Conservation (phyloP, 2,888 invertebrate species). For the Nomada flava region DNA sequence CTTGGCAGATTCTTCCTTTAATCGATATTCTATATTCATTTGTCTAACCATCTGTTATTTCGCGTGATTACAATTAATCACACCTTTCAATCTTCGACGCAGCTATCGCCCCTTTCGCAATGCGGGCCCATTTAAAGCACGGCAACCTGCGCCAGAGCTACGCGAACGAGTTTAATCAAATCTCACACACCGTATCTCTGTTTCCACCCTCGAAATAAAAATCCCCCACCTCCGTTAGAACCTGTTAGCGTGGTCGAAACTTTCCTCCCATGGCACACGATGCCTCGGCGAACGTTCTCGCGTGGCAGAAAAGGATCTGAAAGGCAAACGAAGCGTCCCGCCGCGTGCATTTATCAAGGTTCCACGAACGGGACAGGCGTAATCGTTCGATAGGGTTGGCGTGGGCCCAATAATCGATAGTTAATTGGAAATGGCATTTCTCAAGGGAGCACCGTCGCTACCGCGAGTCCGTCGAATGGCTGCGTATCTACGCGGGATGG, state of each 20-base stretch:
- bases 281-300: neutral
- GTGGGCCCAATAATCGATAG: slow-evolving; percentile 71
- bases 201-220: neutral
- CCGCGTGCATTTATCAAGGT: slow-evolving; percentile 57
- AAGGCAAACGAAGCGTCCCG: slow-evolving; percentile 37
- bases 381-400: slow-evolving; percentile 56
- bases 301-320: neutral
- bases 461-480: slow-evolving; percentile 4
- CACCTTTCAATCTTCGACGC: too few species aligned
- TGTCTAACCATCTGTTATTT: too few species aligned
- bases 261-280: neutral
- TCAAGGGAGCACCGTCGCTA: slow-evolving; percentile 47
- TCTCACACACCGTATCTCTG: neutral
- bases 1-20: too few species aligned
- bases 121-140: too few species aligned
- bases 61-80: too few species aligned
- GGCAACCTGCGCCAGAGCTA: too few species aligned
- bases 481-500: slow-evolving; percentile 47
- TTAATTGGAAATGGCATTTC: slow-evolving; percentile 73
- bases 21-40: too few species aligned
- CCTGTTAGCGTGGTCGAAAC: neutral
- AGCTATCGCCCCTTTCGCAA: too few species aligned
- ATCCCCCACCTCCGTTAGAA: too few species aligned
- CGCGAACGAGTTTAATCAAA: too few species aligned
- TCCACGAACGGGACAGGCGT: slow-evolving; percentile 55